Evolutionary conservation across 2,797 vertebrate species (phyloP).

Genomic region (Merluccius polli): DNA sequence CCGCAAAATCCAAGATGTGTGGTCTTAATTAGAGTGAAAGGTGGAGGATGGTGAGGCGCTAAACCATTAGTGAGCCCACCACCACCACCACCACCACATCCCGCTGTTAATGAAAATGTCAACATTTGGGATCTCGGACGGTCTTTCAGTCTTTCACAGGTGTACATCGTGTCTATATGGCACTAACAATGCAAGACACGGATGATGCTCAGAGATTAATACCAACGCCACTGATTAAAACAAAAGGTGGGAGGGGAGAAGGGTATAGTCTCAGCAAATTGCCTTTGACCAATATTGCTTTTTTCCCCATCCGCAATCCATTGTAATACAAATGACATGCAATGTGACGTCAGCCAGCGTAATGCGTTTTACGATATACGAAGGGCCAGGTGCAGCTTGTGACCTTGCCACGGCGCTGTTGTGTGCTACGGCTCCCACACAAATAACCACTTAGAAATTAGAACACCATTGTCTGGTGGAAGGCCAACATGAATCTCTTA

Average conservation of each 20-base stretch:
- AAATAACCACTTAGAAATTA: not conserved
- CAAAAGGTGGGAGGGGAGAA: not conserved
- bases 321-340: not conserved
- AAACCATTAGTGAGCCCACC: constrained; percentile 14
- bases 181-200: not conserved
- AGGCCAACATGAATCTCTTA: not conserved
- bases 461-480: not conserved
- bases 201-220: constrained; percentile 3
- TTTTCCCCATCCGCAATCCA: not conserved
- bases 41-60: constrained; percentile 22
- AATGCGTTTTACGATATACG: not conserved
- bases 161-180: constrained; percentile 5
- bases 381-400: not conserved
- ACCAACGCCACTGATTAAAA: not conserved
- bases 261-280: not conserved
- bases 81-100: constrained; percentile 22
- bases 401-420: not conserved
- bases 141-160: constrained; percentile 20
- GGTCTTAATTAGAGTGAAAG: constrained; percentile 71
- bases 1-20: constrained; percentile 70
- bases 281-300: not conserved
- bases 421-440: not conserved
- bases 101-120: constrained; percentile 35
- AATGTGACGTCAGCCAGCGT: not conserved
- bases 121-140: constrained; percentile 22